Conservation (phyloP, 2,113 vertebrate species). For the Sminthopsis crassicaudata region DNA sequence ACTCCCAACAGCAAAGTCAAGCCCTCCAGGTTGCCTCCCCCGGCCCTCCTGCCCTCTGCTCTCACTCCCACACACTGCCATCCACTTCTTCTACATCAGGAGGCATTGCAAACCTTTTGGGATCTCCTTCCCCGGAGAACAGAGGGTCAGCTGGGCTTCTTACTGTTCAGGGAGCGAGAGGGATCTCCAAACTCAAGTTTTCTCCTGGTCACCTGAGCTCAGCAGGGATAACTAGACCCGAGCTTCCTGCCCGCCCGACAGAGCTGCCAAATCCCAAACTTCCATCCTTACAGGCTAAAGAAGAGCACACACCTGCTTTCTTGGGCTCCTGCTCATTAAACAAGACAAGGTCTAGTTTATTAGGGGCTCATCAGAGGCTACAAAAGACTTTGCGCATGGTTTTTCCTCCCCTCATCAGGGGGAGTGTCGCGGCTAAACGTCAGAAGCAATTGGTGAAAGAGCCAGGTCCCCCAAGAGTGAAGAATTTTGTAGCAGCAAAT, state of each 20-base stretch:
- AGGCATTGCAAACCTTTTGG: not conserved
- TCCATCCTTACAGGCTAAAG: not conserved
- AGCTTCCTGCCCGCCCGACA: not conserved
- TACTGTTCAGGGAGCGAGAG: not conserved
- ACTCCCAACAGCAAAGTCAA: too few relatives aligned
- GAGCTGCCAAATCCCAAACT: not conserved
- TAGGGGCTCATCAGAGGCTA: conserved; percentile 61
- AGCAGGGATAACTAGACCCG: fast-evolving
- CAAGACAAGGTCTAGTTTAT: conserved; percentile 71
- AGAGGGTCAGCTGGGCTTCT: not conserved
- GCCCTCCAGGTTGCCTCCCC: not conserved
- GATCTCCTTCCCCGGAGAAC: not conserved
- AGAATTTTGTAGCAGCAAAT: conserved; percentile 85
- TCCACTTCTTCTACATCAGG: not conserved
- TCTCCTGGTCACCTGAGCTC: not conserved
- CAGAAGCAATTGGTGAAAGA: conserved; percentile 89
- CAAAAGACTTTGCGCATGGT: not conserved
- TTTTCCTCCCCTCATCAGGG: conserved; percentile 76
- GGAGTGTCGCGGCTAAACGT: conserved; percentile 89
- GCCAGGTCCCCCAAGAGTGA: conserved; percentile 76
- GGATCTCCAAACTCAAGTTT: not conserved
- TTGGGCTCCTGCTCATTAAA: conserved; percentile 86
- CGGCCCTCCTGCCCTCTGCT: not conserved
- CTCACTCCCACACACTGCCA: not conserved
- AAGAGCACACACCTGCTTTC: conserved; percentile 89